Percentiles rank a stretch among this genome's conserved stretches.
Evolutionary conservation across 2,888 invertebrate species (phyloP).

Genomic region (Cantharis lateralis): DNA sequence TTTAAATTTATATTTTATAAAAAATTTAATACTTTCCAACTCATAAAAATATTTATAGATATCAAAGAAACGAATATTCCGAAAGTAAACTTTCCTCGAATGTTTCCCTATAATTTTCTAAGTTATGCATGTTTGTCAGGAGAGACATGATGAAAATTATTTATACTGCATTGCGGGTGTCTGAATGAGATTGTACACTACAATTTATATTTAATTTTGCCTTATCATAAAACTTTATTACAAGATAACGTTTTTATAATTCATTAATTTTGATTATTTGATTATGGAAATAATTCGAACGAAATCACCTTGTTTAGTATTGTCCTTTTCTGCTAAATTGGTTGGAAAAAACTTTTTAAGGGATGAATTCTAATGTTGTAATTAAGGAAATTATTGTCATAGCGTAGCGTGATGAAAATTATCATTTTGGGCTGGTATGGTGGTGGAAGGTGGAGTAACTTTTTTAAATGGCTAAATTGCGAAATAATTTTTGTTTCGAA

Average conservation of each 20-base stretch:
- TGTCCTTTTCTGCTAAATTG: background rate
- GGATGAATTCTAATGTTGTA: background rate
- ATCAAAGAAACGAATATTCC: background rate
- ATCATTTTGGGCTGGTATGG: background rate
- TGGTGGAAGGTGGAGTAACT: background rate
- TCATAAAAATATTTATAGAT: background rate
- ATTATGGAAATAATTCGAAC: background rate
- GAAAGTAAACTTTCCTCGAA: background rate
- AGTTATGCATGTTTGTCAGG: background rate
- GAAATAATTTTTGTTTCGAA: background rate
- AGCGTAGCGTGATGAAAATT: background rate
- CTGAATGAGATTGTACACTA: background rate
- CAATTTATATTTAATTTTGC: background rate
- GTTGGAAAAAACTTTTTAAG: background rate
- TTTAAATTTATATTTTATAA: background rate
- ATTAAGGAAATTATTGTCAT: background rate
- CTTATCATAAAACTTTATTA: background rate
- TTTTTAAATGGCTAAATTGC: background rate
- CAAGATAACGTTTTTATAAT: background rate
- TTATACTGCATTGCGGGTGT: slow-evolving; percentile 1
- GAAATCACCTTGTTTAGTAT: background rate
- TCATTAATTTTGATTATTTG: background rate
- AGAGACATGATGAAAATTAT: background rate
- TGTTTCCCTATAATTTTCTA: background rate
- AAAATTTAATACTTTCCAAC: background rate